Percentiles rank a stretch among this genome's conserved stretches.
These are phyloP conservation scores for Haliaeetus leucogaster DNA, from an alignment of 2,113 vertebrate genomes.

Conservation along the genomic window DNA sequence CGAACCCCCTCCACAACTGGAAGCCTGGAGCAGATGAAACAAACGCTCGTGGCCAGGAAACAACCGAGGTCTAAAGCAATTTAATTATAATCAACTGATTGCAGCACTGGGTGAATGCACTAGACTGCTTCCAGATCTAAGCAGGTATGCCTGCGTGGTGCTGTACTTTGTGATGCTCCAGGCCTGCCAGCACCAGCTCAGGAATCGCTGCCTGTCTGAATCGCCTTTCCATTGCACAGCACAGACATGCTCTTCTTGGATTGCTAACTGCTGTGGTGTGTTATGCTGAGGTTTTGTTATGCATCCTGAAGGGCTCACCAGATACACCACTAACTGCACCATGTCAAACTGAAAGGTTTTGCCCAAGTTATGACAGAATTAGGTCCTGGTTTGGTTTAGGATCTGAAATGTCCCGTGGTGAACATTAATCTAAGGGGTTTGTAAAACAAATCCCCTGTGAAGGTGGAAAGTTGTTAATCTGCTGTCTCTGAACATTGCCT, in stretches of 20 bases:
- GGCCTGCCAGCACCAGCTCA: not conserved
- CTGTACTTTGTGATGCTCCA: not conserved
- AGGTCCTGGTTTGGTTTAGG: not conserved
- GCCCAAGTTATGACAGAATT: not conserved
- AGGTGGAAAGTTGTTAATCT: not conserved
- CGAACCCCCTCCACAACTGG: fast-evolving
- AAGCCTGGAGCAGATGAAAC: not conserved
- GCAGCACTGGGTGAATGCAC: not conserved
- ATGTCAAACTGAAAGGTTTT: not conserved
- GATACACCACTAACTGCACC: not conserved
- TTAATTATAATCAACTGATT: not conserved
- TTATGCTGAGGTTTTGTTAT: not conserved
- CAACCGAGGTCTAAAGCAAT: not conserved
- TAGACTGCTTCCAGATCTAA: not conserved
- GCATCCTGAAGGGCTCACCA: not conserved
- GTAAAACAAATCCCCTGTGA: not conserved
- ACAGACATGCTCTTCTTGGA: not conserved
- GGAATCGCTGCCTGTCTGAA: not conserved
- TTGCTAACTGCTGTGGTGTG: not conserved
- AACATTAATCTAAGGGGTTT: not conserved
- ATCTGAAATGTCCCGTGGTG: not conserved
- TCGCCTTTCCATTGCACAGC: not conserved
- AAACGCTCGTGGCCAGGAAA: not conserved
- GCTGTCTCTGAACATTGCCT: not conserved
- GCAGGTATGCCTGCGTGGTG: not conserved